Base-by-base conservation (phyloP, 2,797 vertebrate genomes). In the Protosalanx chinensis region DNA sequence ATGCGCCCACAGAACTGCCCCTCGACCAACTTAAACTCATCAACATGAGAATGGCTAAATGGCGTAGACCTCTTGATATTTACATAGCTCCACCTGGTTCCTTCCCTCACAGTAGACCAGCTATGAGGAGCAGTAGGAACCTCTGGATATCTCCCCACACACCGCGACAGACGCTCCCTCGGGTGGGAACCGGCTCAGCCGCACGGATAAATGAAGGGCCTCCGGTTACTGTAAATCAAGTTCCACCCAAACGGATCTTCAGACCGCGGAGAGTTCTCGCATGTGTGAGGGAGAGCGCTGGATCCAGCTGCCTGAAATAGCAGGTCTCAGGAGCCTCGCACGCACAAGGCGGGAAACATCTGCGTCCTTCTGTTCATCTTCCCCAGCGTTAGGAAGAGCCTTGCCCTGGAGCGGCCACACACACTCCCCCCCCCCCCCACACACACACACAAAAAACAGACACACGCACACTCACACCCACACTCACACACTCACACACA, bases 221-320 rank as follows among this genome's bases (percentile, higher is more conserved):
- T 66, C 29, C 51, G 72, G 79, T 68, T 64, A 72, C 63, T 51
- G 18, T 56, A 56, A 16, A n/a, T 72, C 49, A 71, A 70, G 78
- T 81, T 75, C 79, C 63, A 57, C 61, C 73, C 41, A 73, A 76
- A 46, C 6, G 27, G 71, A 85, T 82, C 70, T 58, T 84, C 60
- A 78, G 71, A 71, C 82, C 75, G 75, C 76, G 77, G 69, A 83
- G 79, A 65, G 79, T 18, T 33, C 67, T 71, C 57, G 33, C 68
- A 2, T 71, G 65, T 67, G 60, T 61, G 30, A 73, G 75, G 53
- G 62, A 74, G 33, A 12, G 33, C 56, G 41, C n/a, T 3, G 13
- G 58, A 60, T 27, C 51, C 32, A 27, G 51, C 51, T 56, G 51
- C 51, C 51, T 56, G 51, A 56, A 56, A 56, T 56, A 56, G 51